phyloP scores from a whole-genome alignment of 2,113 vertebrate genomes.

The Aviceda subcristata region DNA sequence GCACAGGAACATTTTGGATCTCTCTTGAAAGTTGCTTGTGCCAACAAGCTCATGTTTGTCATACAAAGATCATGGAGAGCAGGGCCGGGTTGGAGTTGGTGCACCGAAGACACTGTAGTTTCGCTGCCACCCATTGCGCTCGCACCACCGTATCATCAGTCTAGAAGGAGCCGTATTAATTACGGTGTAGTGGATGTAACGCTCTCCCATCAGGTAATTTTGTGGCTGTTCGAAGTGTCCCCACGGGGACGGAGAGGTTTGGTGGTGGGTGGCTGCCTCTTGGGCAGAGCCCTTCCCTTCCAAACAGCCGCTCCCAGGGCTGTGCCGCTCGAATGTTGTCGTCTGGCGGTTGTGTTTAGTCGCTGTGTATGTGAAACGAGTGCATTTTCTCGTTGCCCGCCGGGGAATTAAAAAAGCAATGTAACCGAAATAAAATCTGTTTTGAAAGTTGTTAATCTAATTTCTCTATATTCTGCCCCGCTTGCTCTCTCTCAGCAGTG shows the following conservation, averaged over 20 bases:
- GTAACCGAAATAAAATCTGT: not conserved
- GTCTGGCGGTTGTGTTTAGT: not conserved
- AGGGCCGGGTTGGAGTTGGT: not conserved
- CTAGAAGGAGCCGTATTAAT: not conserved
- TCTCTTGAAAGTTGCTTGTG: not conserved
- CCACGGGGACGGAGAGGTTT: rapidly evolving
- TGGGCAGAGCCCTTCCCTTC: not conserved
- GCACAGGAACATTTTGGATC: not conserved
- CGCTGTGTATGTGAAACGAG: rapidly evolving
- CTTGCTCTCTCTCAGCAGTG: not conserved
- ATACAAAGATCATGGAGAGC: not conserved
- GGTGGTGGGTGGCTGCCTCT: not conserved
- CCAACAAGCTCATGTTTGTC: not conserved
- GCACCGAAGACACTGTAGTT: not conserved
- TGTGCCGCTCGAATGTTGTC: not conserved
- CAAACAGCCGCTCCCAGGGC: not conserved
- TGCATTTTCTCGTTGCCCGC: not conserved
- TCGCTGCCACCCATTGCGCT: not conserved
- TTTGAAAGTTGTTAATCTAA: not conserved
- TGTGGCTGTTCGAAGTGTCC: not conserved
- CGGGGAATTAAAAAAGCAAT: not conserved
- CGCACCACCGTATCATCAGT: not conserved
- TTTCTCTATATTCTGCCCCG: not conserved
- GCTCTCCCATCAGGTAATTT: not conserved
- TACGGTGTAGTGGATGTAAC: not conserved